Evolutionary conservation across 2,113 vertebrate species (phyloP).

Genomic region (Pangasianodon gigas): DNA sequence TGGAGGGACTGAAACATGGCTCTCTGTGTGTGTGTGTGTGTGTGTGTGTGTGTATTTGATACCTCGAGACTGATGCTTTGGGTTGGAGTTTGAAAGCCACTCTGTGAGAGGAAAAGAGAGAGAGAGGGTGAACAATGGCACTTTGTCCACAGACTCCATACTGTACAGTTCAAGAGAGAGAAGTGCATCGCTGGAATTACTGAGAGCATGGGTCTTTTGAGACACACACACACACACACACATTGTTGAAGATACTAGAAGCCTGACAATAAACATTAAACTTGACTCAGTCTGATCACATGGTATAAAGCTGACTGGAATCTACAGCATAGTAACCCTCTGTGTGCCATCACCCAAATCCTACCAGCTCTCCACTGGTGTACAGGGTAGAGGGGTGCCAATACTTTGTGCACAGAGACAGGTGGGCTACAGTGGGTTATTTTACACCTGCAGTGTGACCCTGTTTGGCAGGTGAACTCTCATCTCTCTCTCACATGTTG

Average conservation of each 20-base stretch:
- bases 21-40: slow-evolving; percentile 20
- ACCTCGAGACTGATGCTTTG: slow-evolving; percentile 58
- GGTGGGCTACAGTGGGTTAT: not conserved
- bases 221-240: slow-evolving; percentile 16
- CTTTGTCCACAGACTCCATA: slow-evolving; percentile 6
- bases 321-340: not conserved
- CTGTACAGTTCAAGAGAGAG: not conserved
- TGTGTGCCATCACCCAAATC: not conserved
- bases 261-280: slow-evolving; percentile 2
- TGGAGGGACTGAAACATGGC: not conserved
- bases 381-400: not conserved
- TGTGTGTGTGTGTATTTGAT: slow-evolving; percentile 11
- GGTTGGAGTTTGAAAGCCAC: slow-evolving; percentile 58
- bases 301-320: not conserved
- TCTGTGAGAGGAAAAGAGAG: slow-evolving; percentile 54
- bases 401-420: not conserved
- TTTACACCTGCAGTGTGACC: not conserved
- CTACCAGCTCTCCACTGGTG: not conserved
- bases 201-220: slow-evolving; percentile 11
- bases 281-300: not conserved
- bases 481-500: too few species aligned
- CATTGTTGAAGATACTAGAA: not conserved
- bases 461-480: not conserved
- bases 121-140: not conserved
- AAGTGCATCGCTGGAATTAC: slow-evolving; percentile 33